Evolutionary conservation across 1,140 invertebrate species (phyloP).

Genomic region (Pteromalus puparum): DNA sequence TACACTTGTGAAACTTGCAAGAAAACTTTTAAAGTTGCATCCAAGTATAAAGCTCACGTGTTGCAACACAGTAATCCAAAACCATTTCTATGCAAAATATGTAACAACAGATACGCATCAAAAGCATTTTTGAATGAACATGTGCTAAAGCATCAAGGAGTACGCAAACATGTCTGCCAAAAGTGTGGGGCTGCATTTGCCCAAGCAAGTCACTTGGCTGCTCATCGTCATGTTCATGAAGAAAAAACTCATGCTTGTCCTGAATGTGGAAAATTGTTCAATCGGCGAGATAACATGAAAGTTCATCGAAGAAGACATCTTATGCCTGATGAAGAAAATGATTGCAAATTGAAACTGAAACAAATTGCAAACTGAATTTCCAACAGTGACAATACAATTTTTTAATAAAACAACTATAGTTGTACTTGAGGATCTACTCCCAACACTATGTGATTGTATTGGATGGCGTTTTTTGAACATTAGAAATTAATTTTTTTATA

Average conservation of each 20-base stretch:
- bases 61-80: conserved; percentile 73
- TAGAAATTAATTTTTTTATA: conserved; percentile 23
- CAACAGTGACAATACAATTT: conserved; percentile 57
- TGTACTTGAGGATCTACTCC: neutral
- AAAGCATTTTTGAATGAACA: conserved; percentile 74
- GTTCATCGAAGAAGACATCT: conserved; percentile 72
- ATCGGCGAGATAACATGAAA: conserved; percentile 74
- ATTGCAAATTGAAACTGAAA: conserved; percentile 56
- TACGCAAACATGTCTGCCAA: conserved; percentile 71
- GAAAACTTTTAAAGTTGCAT: conserved; percentile 72
- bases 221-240: conserved; percentile 72
- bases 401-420: conserved; percentile 30
- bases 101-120: conserved; percentile 73
- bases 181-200: conserved; percentile 72
- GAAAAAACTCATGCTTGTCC: conserved; percentile 73
- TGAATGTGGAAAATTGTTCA: conserved; percentile 72
- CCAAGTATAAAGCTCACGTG: conserved; percentile 72
- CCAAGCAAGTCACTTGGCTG: conserved; percentile 73
- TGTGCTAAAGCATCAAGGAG: conserved; percentile 71
- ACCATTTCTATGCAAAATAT: conserved; percentile 70
- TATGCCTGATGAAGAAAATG: conserved; percentile 56
- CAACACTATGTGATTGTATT: conserved; percentile 21
- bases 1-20: conserved; percentile 71
- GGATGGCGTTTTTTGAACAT: conserved; percentile 6
- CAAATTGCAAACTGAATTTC: conserved; percentile 36